Percentiles rank a stretch among this genome's conserved stretches.
These are phyloP conservation scores for Orientallactaga bullata DNA, from an alignment of 2,113 vertebrate genomes.

Conservation along the genomic window DNA sequence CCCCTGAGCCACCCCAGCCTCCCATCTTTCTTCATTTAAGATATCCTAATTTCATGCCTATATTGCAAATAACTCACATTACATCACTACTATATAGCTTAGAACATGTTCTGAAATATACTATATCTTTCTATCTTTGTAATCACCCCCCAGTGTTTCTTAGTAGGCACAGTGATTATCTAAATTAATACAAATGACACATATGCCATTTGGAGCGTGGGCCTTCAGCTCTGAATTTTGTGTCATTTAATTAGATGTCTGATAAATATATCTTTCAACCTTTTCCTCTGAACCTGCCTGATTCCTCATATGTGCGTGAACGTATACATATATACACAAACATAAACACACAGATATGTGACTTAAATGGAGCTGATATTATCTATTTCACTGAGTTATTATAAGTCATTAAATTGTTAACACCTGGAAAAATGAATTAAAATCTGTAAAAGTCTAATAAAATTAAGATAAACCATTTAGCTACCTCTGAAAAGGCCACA, in stretches of 20 bases:
- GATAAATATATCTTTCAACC: neutral
- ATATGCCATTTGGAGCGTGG: neutral
- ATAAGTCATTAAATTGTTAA: constrained; percentile 21
- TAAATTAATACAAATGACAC: neutral
- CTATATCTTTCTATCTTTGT: neutral
- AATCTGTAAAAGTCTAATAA: constrained; percentile 10
- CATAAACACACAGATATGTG: neutral
- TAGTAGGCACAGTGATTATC: neutral
- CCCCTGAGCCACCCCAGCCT: neutral
- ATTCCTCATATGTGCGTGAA: neutral
- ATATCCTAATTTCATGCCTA: neutral
- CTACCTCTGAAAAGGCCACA: neutral
- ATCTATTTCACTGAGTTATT: neutral
- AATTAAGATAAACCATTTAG: constrained; percentile 7
- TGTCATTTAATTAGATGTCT: neutral
- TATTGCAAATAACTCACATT: neutral
- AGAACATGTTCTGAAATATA: fast-evolving
- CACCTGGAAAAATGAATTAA: neutral
- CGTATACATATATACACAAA: neutral
- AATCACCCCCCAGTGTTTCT: neutral
- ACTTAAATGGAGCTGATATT: neutral
- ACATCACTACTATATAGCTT: neutral
- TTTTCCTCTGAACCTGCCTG: neutral
- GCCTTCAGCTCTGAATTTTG: neutral
- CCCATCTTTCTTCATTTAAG: neutral